These are phyloP conservation scores for Athene cunicularia DNA, from an alignment of 2,113 vertebrate genomes.

Conservation along the genomic window DNA sequence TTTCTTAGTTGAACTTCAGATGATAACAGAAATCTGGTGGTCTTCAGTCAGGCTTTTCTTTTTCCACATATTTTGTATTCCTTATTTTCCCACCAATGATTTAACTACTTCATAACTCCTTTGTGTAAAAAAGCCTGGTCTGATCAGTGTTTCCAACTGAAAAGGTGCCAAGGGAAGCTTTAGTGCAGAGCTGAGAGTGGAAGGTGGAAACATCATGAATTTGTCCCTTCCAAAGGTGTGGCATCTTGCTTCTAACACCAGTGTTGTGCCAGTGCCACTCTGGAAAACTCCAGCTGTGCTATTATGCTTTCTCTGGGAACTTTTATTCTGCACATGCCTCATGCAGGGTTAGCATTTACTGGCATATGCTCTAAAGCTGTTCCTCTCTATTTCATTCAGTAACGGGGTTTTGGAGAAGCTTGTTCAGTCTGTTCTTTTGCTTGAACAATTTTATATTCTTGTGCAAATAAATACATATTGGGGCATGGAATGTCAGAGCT, in stretches of 20 bases:
- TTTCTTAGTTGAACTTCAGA: not conserved
- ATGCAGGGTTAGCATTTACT: not conserved
- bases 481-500: not conserved
- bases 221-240: not conserved
- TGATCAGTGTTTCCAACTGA: not conserved
- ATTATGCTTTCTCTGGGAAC: not conserved
- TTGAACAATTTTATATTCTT: not conserved
- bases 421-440: not conserved
- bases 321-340: not conserved
- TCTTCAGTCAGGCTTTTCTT: not conserved
- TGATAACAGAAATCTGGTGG: not conserved
- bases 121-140: not conserved
- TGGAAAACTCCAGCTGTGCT: not conserved
- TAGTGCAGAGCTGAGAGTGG: not conserved
- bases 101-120: not conserved
- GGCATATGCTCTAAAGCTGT: not conserved
- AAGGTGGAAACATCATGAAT: not conserved
- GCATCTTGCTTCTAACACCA: not conserved
- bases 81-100: accelerated
- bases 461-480: not conserved
- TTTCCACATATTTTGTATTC: not conserved
- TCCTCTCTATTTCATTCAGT: conserved; percentile 3
- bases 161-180: not conserved
- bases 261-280: not conserved
- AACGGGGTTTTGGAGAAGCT: not conserved